A percentile compares a stretch with the other conserved stretches of the same genome.
These are phyloP conservation scores for Hycleus phaleratus DNA, from an alignment of 1,140 invertebrate genomes.

Conservation along the genomic window DNA sequence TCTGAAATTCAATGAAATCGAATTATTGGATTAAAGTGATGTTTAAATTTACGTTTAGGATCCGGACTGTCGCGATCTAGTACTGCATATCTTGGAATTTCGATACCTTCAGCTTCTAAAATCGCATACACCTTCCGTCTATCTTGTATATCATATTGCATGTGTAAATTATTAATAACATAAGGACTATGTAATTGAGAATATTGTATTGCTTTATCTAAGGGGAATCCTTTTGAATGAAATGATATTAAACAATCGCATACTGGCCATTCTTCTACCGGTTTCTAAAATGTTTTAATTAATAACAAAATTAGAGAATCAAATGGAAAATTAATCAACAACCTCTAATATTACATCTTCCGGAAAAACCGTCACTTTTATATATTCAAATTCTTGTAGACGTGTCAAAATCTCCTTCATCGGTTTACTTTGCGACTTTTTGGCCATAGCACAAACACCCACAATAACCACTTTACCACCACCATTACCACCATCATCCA, in stretches of 20 bases:
- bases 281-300: conserved; percentile 54
- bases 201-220: conserved; percentile 98
- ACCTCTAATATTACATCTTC: conserved; percentile 92
- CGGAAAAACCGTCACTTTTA: conserved; percentile 86
- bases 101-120: conserved; percentile 88
- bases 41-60: conserved; percentile 66
- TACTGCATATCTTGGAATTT: conserved; percentile 96
- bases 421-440: conserved; percentile 96
- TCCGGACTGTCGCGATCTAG: conserved; percentile 88
- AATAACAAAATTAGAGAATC: too few species aligned
- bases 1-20: conserved; percentile 48
- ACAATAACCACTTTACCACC: conserved; percentile 83
- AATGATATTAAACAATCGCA: conserved; percentile 98
- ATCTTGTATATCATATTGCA: conserved; percentile 97
- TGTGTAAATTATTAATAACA: conserved; percentile 96
- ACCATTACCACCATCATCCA: conserved; percentile 38
- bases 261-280: conserved; percentile 96
- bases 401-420: conserved; percentile 97
- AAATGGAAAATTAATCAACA: too few species aligned
- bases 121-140: conserved; percentile 92
- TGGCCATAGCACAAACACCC: conserved; percentile 97
- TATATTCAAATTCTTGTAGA: conserved; percentile 92
- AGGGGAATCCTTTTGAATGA: conserved; percentile 96
- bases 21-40: neutral
- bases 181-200: conserved; percentile 90